phyloP scores from a whole-genome alignment of 2,888 invertebrate genomes.

The Theretra japonica region DNA sequence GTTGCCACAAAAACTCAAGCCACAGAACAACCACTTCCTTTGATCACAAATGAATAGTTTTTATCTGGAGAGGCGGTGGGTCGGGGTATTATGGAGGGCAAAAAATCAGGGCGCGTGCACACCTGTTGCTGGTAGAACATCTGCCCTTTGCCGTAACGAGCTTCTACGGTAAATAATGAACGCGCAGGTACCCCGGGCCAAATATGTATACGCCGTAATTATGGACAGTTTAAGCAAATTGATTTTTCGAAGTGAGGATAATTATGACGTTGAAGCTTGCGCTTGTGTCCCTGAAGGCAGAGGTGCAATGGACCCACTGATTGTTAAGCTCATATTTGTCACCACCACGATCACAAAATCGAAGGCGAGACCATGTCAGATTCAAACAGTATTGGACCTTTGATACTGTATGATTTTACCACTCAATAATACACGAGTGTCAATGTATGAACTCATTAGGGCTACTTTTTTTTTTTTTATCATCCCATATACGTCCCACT shows the following conservation, averaged over 20 bases:
- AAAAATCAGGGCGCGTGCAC: conserved; percentile 62
- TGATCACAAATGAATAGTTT: conserved; percentile 21
- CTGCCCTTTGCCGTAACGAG: conserved; percentile 60
- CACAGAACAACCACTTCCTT: conserved; percentile 31
- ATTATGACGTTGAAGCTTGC: not conserved
- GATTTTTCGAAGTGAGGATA: not conserved
- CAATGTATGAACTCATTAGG: no score
- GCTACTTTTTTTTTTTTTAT: no score
- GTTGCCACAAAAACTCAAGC: not conserved
- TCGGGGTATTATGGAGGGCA: conserved; percentile 28
- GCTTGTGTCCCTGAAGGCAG: not conserved
- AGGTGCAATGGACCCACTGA: not conserved
- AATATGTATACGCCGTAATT: not conserved
- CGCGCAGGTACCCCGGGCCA: not conserved
- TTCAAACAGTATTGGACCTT: no score
- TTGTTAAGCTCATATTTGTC: no score
- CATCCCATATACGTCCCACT: no score
- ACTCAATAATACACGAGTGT: no score
- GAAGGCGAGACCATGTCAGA: no score
- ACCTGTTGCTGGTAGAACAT: conserved; percentile 66
- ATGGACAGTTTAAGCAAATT: conserved; percentile 5
- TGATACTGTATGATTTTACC: no score
- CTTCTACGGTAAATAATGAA: conserved; percentile 47
- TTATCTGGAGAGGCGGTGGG: conserved; percentile 18
- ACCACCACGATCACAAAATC: no score